phyloP scores from a whole-genome alignment of 2,888 invertebrate species.

The Caenorhabditis panamensis region DNA sequence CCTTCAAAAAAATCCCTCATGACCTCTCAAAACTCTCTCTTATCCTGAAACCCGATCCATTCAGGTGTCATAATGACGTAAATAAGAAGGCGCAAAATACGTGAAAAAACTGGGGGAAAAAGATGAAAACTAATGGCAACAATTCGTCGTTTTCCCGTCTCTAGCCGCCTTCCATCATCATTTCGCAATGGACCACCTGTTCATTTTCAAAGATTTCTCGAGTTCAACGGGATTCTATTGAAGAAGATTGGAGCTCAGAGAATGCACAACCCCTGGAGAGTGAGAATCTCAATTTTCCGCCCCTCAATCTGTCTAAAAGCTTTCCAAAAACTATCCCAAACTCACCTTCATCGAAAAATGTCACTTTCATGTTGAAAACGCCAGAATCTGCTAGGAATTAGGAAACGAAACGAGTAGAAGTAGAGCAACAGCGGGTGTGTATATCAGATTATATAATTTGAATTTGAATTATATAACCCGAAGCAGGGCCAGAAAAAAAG shows the following conservation, averaged over 20 bases:
- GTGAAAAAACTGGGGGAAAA: not conserved
- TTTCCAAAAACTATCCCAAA: not conserved
- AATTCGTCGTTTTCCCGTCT: conserved; percentile 1
- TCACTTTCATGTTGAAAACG: conserved; percentile 27
- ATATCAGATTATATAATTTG: no score
- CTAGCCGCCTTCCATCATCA: not conserved
- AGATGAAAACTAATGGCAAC: conserved; percentile 30
- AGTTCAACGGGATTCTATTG: no score
- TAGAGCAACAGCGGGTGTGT: no score
- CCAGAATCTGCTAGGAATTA: no score
- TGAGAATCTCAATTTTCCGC: not conserved
- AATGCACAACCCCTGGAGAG: no score
- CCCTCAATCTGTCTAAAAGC: conserved; percentile 21
- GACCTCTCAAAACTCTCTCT: not conserved
- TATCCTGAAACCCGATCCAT: conserved; percentile 18
- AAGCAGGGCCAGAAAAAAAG: not conserved
- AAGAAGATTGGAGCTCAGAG: not conserved
- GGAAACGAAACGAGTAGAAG: no score
- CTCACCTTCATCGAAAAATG: conserved; percentile 48
- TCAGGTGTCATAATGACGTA: conserved; percentile 44
- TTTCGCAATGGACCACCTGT: conserved; percentile 45
- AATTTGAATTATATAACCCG: not conserved
- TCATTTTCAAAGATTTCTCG: conserved; percentile 33
- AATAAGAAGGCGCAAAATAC: conserved; percentile 18
- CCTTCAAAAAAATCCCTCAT: not conserved